A percentile compares a stretch with the other conserved stretches of the same genome.
These are phyloP conservation scores for Mohoua ochrocephala DNA, from an alignment of 2,113 vertebrate genomes.

Conservation along the genomic window DNA sequence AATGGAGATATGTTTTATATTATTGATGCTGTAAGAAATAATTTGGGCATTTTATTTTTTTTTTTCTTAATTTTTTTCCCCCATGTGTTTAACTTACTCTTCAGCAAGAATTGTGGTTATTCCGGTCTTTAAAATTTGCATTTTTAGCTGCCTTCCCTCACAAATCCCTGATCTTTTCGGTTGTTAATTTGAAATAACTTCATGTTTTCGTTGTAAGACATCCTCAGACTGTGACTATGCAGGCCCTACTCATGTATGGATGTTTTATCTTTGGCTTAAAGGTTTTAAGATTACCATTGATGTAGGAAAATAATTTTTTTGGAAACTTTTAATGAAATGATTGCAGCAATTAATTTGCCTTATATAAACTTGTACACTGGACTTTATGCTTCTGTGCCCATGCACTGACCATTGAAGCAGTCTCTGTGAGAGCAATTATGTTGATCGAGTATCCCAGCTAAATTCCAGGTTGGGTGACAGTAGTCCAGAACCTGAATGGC, in stretches of 20 bases:
- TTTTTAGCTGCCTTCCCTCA: neutral
- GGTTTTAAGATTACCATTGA: neutral
- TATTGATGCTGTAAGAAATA: slow-evolving; percentile 49
- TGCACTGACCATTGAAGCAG: neutral
- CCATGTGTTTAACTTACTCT: neutral
- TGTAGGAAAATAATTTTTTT: neutral
- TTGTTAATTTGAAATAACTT: neutral
- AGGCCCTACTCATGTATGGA: neutral
- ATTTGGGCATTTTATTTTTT: neutral
- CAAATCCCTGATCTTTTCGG: neutral
- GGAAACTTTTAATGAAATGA: neutral
- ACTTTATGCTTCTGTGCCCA: neutral
- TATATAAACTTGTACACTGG: neutral
- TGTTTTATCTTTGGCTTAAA: neutral
- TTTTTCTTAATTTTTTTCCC: neutral
- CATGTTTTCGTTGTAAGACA: neutral
- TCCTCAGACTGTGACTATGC: neutral
- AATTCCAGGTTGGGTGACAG: neutral
- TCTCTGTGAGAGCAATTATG: neutral
- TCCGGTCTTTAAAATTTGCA: neutral
- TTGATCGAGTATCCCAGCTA: neutral
- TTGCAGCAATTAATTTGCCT: neutral
- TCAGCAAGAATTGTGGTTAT: neutral
- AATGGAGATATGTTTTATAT: slow-evolving; percentile 68
- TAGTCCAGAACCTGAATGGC: neutral